Evolutionary conservation across 2,113 vertebrate genomes (phyloP).

Genomic region (Isichthys henryi): DNA sequence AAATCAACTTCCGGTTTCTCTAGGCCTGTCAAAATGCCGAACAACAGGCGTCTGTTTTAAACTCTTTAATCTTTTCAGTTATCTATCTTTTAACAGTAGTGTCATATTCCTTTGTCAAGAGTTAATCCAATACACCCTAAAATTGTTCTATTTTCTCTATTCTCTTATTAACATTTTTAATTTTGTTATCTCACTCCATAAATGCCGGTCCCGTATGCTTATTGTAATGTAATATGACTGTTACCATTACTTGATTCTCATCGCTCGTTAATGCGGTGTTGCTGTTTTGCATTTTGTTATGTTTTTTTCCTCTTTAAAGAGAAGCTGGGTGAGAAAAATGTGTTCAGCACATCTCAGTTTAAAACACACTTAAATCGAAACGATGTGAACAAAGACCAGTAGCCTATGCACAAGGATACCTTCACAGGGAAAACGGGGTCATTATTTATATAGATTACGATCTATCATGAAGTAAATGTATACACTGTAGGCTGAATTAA

Average conservation of each 20-base stretch:
- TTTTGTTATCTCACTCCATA: neutral
- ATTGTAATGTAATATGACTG: neutral
- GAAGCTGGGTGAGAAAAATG: neutral
- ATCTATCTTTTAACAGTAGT: neutral
- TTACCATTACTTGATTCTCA: neutral
- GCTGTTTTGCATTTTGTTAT: neutral
- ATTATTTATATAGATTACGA: neutral
- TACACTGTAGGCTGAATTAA: no score
- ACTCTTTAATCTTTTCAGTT: neutral
- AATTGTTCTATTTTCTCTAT: neutral
- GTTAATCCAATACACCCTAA: neutral
- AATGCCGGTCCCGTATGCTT: neutral
- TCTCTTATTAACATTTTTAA: slow-evolving; percentile 15
- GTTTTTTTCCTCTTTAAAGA: no score
- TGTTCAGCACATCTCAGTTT: neutral
- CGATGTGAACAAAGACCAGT: no score
- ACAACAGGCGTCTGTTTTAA: no score
- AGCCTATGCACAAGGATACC: neutral
- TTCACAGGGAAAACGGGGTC: neutral
- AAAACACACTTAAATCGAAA: neutral
- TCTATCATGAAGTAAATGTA: no score
- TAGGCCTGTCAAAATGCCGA: no score
- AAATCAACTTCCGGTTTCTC: no score
- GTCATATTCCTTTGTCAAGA: neutral
- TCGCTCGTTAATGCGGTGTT: neutral